phyloP scores from a whole-genome alignment of 2,113 vertebrate species.

The Rhea pennata region DNA sequence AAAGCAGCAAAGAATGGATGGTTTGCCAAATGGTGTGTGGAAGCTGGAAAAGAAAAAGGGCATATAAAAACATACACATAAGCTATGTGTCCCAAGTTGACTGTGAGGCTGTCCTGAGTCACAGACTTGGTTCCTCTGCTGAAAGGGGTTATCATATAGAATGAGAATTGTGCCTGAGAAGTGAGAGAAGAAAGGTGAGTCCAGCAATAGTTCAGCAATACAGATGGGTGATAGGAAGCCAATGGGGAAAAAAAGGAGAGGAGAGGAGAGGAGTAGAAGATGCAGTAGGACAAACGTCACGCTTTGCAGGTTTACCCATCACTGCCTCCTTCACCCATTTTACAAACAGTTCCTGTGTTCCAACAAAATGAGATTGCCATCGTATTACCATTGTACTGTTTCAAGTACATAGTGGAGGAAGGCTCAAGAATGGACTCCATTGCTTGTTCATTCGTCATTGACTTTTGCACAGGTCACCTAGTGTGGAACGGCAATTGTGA shows the following conservation, averaged over 20 bases:
- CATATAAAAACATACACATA: background rate
- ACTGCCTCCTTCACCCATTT: background rate
- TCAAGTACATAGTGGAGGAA: background rate
- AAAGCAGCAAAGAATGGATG: background rate
- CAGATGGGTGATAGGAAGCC: too few relatives aligned
- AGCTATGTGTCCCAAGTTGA: background rate
- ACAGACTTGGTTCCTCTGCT: background rate
- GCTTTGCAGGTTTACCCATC: too few relatives aligned
- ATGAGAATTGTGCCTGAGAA: too few relatives aligned
- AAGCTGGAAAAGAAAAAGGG: background rate
- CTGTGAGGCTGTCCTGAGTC: background rate
- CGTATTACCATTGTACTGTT: background rate
- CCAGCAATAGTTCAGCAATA: background rate
- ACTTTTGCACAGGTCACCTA: background rate
- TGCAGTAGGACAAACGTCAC: too few relatives aligned
- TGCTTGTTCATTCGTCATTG: background rate
- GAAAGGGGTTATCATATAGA: background rate
- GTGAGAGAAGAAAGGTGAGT: background rate
- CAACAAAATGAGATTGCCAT: background rate
- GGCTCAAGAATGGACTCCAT: background rate
- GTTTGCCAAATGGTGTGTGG: background rate
- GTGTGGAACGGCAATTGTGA: too few relatives aligned
- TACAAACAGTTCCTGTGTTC: background rate
- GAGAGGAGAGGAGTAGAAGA: background rate
- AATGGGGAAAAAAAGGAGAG: too few relatives aligned